Evolutionary conservation across 2,888 invertebrate genomes (phyloP), one percentile per base, ranked within the genome.

Genomic region (Nomada flava): DNA sequence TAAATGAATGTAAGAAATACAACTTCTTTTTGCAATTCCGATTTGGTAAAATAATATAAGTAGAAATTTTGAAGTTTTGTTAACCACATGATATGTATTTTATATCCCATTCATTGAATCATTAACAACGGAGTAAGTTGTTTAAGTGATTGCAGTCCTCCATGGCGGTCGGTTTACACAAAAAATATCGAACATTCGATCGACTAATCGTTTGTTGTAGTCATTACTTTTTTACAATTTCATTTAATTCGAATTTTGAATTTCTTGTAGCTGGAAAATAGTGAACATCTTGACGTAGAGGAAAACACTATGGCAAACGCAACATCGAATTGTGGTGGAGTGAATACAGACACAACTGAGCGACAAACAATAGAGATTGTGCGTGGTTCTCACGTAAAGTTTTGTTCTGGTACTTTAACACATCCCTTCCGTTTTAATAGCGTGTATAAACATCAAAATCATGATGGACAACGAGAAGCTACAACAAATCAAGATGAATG

Each of bases 401-500:
- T 96, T 93, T 95, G 95, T 76, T 95, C 96, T 13, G 96, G 96
- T 0, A 93, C 93, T 0, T 89, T 98, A 18, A 94, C 94, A 0
- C 98, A 98, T 92, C 93, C 95, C 26, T 95, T 98, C 53, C 94
- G 95, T 53, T 95, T 98, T 1, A 91, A 94, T 47, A 97, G 98
- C 3, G 96, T 96, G 0, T 98, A 98, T 92, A 91, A 94, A 44
- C 96, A 96, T 89, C 89, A 89, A 50, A 94, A 94, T 72, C 76
- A 88, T 0, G 91, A 94, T 23, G 94, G 94, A 1, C 93, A 94
- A 63, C 77, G 73, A 0, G 96, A 96, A 90, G 97, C 96, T 0
- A 97, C 98, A 7, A 98, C 98, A 0, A 95, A 95, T 92, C 98
- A 98, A 90, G 94, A 96, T 68, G 92, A 94, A 63, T 97, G 97